Percentiles rank a stretch among this genome's conserved stretches.
Conservation (phyloP, 2,797 vertebrate genomes). For the Pseudotriccus pelzelni region DNA sequence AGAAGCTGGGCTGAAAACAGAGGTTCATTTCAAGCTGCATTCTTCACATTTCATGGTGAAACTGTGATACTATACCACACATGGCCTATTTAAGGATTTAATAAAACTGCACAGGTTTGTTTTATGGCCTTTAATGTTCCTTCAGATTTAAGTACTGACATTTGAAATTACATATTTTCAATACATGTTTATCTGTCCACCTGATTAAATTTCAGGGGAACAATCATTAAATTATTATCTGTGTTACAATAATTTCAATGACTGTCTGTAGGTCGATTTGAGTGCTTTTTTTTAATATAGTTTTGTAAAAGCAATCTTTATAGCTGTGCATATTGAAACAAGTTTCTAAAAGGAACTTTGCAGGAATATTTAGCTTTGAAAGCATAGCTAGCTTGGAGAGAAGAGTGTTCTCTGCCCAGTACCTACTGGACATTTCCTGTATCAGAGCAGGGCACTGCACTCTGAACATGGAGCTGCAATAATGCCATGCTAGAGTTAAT, state of each 20-base stretch:
- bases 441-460: background rate
- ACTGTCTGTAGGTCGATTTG: background rate
- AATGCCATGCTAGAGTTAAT: background rate
- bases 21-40: background rate
- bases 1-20: background rate
- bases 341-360: background rate
- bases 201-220: background rate
- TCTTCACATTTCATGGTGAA: background rate
- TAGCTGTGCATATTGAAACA: background rate
- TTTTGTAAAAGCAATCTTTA: background rate
- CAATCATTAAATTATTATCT: background rate
- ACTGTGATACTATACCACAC: background rate
- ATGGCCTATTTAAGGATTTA: background rate
- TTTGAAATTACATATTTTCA: background rate
- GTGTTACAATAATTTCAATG: background rate
- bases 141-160: background rate
- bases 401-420: background rate
- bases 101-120: background rate
- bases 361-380: background rate
- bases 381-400: background rate
- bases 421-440: background rate
- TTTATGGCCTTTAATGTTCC: background rate
- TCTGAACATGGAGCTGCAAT: background rate
- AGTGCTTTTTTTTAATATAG: background rate
- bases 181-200: background rate